Evolutionary conservation across 2,797 vertebrate genomes (phyloP), one percentile per base, ranked within the genome.

Genomic region (Chloroceryle amazona): DNA sequence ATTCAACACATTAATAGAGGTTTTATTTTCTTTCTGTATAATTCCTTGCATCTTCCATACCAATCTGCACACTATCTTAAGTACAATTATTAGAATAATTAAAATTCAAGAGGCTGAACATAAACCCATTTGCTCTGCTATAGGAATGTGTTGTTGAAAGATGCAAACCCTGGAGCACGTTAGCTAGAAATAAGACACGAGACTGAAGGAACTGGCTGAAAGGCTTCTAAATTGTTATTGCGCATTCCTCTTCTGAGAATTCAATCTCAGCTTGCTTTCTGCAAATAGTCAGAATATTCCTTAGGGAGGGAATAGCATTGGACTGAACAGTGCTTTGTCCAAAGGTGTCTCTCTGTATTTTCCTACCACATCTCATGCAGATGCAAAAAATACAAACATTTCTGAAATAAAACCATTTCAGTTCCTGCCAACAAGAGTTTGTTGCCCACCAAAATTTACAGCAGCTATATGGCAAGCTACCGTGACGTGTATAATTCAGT

Each of bases 81-180:
- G 52, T 51, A 72, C 37, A 79, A n/a, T 16, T 89, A 72, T 94
- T 85, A 94, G 72, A 13, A 74, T 42, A 16, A 70, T 37, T 90
- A 82, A 52, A 90, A 81, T 66, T 60, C 74, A 86, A 51, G 66
- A 83, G 62, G 55, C 61, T 76, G 74, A 90, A 81, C 81, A 47
- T 9, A 47, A 96, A 91, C 14, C 73, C 79, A 51, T 71, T 85
- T 92, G 86, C 86, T 93, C 57, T 89, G 71, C 75, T 92, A 46
- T 39, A 95, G 95, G 96, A 96, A 97, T 90, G 84, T 89, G 67
- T 47, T 73, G 96, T 87, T 95, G 68, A 71, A 95, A 87, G 93
- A 84, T 75, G 41, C 72, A 75, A 91, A 82, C 89, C 90, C 86
- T 60, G 82, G 71, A 91, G 90, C 78, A 37, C 3, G 21, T 79